Conservation (phyloP, 1,140 invertebrate species). For the Atta colombica region DNA sequence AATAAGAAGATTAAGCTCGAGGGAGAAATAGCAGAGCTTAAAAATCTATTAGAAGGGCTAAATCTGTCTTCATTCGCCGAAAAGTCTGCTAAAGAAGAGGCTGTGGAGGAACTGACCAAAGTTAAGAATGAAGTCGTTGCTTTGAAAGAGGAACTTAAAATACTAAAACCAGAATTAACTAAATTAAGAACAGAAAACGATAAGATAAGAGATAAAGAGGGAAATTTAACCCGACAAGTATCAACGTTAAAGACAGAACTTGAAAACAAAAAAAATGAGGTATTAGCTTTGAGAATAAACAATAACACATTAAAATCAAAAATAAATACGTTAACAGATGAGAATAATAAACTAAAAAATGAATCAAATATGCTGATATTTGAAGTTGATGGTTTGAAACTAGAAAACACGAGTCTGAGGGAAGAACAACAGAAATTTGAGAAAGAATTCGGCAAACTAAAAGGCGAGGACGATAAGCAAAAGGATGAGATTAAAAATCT, state of each 20-base stretch:
- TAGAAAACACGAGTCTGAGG: conserved; percentile 50
- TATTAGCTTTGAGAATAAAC: conserved; percentile 49
- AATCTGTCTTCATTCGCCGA: conserved; percentile 37
- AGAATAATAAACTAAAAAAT: conserved; percentile 38
- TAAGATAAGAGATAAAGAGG: conserved; percentile 42
- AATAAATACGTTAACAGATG: background rate
- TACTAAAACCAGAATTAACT: conserved; percentile 68
- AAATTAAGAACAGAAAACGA: conserved; percentile 67
- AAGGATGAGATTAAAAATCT: conserved; percentile 63
- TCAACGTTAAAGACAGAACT: conserved; percentile 44
- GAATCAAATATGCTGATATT: conserved; percentile 39
- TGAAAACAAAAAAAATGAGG: conserved; percentile 52
- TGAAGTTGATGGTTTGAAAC: conserved; percentile 50
- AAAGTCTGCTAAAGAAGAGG: conserved; percentile 56
- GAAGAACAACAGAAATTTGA: conserved; percentile 32
- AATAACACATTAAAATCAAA: conserved; percentile 55
- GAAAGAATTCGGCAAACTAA: conserved; percentile 53
- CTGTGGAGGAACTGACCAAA: conserved; percentile 18
- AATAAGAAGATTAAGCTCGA: conserved; percentile 57
- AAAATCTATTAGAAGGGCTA: conserved; percentile 36
- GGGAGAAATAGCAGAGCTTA: conserved; percentile 37
- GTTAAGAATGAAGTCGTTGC: conserved; percentile 14
- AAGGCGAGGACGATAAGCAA: conserved; percentile 61
- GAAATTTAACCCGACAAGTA: conserved; percentile 32
- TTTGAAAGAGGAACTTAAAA: conserved; percentile 66